Percentiles rank a stretch among this genome's conserved stretches.
Evolutionary conservation across 2,113 vertebrate genomes (phyloP).

Genomic region (Noctilio leporinus): DNA sequence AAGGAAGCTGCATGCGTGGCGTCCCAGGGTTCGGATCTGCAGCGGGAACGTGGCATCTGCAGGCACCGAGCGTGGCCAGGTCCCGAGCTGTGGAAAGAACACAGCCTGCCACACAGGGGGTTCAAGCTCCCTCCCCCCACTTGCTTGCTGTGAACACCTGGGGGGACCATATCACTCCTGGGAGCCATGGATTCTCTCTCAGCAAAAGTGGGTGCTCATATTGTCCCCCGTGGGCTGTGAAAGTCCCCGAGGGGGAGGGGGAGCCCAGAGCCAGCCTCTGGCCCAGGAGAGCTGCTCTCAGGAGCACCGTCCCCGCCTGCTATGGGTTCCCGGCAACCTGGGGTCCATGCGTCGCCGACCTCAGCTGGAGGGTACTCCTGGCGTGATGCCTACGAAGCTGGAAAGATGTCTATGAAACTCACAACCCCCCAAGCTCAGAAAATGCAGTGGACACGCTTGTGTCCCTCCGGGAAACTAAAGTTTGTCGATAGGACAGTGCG

Average conservation of each 20-base stretch:
- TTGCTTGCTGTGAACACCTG: neutral
- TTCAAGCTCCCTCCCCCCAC: rapidly evolving
- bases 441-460: neutral
- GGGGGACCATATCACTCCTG: neutral
- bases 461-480: neutral
- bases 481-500: neutral
- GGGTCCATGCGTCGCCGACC: rapidly evolving
- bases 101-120: rapidly evolving
- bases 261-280: neutral
- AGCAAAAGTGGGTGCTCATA: too few species aligned
- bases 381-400: rapidly evolving
- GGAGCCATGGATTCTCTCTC: neutral
- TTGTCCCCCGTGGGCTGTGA: neutral
- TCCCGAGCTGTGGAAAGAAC: rapidly evolving
- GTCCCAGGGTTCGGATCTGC: neutral
- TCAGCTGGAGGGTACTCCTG: neutral
- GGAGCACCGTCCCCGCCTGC: rapidly evolving
- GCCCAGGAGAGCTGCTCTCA: neutral
- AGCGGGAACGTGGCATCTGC: rapidly evolving
- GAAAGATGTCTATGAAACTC: neutral
- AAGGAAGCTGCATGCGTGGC: rapidly evolving
- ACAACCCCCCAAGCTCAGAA: neutral
- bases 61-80: neutral
- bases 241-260: neutral
- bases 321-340: neutral